Conservation (phyloP, 2,888 invertebrate genomes). For the Acrobasis consociella region DNA sequence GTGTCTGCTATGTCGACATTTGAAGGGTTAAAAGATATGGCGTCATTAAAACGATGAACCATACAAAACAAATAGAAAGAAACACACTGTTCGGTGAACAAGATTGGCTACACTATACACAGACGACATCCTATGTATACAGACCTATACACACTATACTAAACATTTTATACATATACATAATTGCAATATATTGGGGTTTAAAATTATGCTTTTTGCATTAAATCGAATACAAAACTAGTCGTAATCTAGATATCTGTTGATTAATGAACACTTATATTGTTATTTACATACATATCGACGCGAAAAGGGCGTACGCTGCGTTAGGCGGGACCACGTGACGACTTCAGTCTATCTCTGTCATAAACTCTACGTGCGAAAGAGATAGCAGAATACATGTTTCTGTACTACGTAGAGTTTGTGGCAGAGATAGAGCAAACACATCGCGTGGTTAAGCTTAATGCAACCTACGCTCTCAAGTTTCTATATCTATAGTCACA, state of each 20-base stretch:
- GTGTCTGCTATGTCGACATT: no score
- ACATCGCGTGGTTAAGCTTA: no score
- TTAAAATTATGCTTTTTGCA: slow-evolving; percentile 52
- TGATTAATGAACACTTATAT: slow-evolving; percentile 58
- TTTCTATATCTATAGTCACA: no score
- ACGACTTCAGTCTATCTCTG: no score
- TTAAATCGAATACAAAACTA: slow-evolving; percentile 62
- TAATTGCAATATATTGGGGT: slow-evolving; percentile 49
- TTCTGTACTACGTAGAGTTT: no score
- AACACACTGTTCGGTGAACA: slow-evolving; percentile 4
- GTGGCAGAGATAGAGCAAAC: no score
- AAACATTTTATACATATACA: slow-evolving; percentile 32
- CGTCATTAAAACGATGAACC: no score
- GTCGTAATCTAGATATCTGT: slow-evolving; percentile 48
- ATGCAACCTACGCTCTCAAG: no score
- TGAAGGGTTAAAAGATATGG: no score
- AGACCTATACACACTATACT: slow-evolving; percentile 34
- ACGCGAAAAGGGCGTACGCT: not conserved
- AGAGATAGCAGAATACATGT: no score
- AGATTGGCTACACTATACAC: slow-evolving; percentile 34
- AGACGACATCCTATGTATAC: slow-evolving; percentile 40
- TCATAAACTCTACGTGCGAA: no score
- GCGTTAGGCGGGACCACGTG: no score
- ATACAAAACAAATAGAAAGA: not conserved
- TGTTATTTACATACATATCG: slow-evolving; percentile 45